Conservation (phyloP, 2,888 invertebrate genomes). For the Sphinx pinastri region DNA sequence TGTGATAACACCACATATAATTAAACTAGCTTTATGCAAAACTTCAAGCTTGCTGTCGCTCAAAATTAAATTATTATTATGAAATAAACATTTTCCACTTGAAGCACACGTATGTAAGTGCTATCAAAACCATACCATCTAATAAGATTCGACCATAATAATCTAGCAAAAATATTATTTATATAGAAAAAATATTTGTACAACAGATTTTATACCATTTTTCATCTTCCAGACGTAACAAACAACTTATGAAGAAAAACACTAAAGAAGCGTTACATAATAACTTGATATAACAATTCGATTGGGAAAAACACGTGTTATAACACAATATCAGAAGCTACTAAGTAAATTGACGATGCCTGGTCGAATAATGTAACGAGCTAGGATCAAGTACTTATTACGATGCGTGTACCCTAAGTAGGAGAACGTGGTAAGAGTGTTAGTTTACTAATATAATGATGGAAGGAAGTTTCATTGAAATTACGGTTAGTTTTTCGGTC, state of each 20-base stretch:
- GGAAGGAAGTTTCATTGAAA: not conserved
- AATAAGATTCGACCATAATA: not conserved
- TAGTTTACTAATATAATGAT: slow-evolving; percentile 6
- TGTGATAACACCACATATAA: too few relatives aligned
- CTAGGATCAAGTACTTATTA: slow-evolving; percentile 5
- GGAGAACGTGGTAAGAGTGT: not conserved
- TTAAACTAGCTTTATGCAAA: too few relatives aligned
- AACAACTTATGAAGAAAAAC: slow-evolving; percentile 12
- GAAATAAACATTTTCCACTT: too few relatives aligned
- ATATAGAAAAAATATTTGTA: not conserved
- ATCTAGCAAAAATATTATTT: not conserved
- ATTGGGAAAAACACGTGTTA: not conserved
- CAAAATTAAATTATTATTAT: too few relatives aligned
- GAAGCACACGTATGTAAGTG: too few relatives aligned
- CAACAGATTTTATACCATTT: not conserved
- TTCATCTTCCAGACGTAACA: not conserved
- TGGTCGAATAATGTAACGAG: slow-evolving; percentile 18
- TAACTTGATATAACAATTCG: not conserved
- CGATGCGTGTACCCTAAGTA: not conserved
- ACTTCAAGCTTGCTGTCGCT: too few relatives aligned
- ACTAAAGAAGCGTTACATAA: not conserved
- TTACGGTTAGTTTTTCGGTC: too few relatives aligned
- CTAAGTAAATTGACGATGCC: slow-evolving; percentile 21
- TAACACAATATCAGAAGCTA: slow-evolving; percentile 20
- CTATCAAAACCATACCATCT: too few relatives aligned